Evolutionary conservation across 1,140 invertebrate species (phyloP), one percentile per base, ranked within the genome.

Genomic region (Maconellicoccus hirsutus): DNA sequence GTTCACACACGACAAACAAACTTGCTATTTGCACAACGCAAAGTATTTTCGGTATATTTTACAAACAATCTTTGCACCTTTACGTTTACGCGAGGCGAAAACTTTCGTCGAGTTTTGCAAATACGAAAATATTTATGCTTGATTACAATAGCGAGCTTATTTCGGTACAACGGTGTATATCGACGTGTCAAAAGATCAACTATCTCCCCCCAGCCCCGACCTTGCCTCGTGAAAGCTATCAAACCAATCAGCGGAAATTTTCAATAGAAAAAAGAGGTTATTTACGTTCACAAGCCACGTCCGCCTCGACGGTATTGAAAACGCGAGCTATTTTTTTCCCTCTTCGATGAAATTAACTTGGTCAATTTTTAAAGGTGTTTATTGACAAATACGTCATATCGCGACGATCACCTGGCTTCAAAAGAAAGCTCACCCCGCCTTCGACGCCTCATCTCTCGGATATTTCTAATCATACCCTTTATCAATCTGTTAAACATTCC

Each of bases 391-490:
- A 8, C n/a, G 42, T 52, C 42, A 52, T 52, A 52, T 8, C 6
- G 42, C 12, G 29, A 52, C 42, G 4, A 52, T 52, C 42, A 52
- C 42, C 42, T 52, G 42, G 42, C n/a, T 52, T 19, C n/a, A 52
- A 33, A 33, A 33, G 29, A 33, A 33, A 52, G 42, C 6, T 52
- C n/a, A 52, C 42, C 42, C 42, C 42, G 42, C n/a, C 4, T 16
- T 16, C 16, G 12, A 16, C n/a, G 12, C 42, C n/a, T 52, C 42
- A 19, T 52, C 12, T 16, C 4, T 3, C 6, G 10, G 29, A 8
- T 52, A 52, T 52, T 52, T 52, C 42, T 52, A 52, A 52, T 52
- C 42, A 52, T 52, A 16, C 42, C n/a, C 42, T 52, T 52, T 52
- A 52, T 52, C 42, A 52, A 52, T 52, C 42, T 16, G 42, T 52